Evolutionary conservation across 2,797 vertebrate species (phyloP), one percentile per base, ranked within the genome.

Genomic region (Scolopax bukidnonensis): DNA sequence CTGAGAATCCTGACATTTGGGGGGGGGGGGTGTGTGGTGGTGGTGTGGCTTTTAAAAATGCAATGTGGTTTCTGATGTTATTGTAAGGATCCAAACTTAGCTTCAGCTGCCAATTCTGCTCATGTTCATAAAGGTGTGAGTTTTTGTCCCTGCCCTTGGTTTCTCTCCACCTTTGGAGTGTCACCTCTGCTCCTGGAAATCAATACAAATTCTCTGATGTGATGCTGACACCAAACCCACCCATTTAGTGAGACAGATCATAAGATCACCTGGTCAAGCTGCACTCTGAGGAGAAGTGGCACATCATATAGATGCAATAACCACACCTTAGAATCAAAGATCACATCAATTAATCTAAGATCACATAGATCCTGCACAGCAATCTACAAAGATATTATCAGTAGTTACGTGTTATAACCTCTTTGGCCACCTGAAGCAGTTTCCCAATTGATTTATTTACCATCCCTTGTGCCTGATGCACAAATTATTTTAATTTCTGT

Each of bases 1-100:
- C 33, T 32, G 63, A 79, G 16, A 12, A 12, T 20, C 0, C 0
- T 57, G 50, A 69, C 0, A 0, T 74, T 57, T 73, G 45, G n/a
- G 16, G 20, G 38, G 21, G 16, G 43, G 16, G 36, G 17, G n/a
- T n/a, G n/a, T n/a, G n/a, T n/a, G n/a, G 10, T 4, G 5, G 11
- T 25, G 25, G 50, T n/a, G 15, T 10, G 1, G 3, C 6, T 11
- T 73, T 40, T 59, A 36, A 61, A 74, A 85, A 86, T 4, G 15
- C 60, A 45, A 23, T 1, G 16, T 17, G 53, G 47, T 61, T 64
- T 30, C 24, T 43, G 12, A 12, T 23, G 16, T 60, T 60, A 89
- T 24, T 76, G 12, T 30, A 56, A 80, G 38, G 50, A 92, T 71
- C 14, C 50, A 81, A 77, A 71, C 69, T 43, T 54, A 28, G 43